These are phyloP conservation scores for Ctenomys sociabilis DNA, from an alignment of 2,113 vertebrate species.

Conservation along the genomic window DNA sequence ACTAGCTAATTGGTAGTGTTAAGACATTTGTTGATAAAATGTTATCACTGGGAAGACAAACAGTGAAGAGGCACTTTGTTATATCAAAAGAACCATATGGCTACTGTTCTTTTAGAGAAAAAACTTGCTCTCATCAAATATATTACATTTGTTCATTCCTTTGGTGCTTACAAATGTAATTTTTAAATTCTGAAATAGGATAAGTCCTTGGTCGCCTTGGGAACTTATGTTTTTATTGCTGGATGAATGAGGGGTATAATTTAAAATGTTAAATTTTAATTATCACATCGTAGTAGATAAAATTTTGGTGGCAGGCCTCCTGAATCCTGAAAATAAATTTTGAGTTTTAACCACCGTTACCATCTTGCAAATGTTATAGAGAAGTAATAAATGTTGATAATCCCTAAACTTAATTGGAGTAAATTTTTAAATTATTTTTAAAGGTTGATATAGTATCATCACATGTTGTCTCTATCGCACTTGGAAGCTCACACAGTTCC, in stretches of 20 bases:
- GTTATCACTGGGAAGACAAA: conserved; percentile 28
- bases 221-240: conserved; percentile 56
- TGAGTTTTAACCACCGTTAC: conserved; percentile 67
- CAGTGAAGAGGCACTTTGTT: neutral
- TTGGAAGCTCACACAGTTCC: neutral
- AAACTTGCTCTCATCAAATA: conserved; percentile 13
- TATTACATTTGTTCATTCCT: conserved; percentile 33
- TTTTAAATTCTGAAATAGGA: conserved; percentile 60
- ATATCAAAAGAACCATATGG: neutral
- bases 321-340: conserved; percentile 72
- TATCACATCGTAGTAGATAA: conserved; percentile 22
- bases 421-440: conserved; percentile 60
- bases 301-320: conserved; percentile 56
- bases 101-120: neutral
- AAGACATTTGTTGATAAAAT: conserved; percentile 47
- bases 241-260: neutral
- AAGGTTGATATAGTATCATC: conserved; percentile 7
- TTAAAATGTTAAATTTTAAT: conserved; percentile 64
- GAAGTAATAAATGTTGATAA: conserved; percentile 68
- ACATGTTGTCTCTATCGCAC: neutral
- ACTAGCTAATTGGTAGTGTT: neutral
- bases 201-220: conserved; percentile 10
- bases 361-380: conserved; percentile 40
- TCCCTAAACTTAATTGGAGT: conserved; percentile 58
- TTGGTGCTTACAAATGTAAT: conserved; percentile 28